These are phyloP conservation scores for Fulica atra DNA, from an alignment of 2,113 vertebrate genomes.

Conservation along the genomic window DNA sequence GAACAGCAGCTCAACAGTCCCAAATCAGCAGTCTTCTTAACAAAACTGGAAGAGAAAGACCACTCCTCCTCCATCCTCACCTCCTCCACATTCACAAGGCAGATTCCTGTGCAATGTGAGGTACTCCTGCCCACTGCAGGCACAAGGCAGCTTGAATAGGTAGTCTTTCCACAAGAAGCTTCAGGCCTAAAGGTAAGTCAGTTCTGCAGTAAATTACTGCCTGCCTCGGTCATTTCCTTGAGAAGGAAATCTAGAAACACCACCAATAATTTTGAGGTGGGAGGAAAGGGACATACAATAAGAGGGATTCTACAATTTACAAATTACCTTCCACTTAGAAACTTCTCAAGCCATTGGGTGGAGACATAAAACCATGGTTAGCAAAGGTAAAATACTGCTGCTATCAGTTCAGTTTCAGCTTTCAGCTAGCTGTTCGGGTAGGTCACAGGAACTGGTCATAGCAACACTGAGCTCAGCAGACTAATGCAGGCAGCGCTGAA, in stretches of 20 bases:
- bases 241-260: neutral
- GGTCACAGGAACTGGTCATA: rapidly evolving
- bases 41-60: neutral
- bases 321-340: neutral
- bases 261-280: neutral
- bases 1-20: neutral
- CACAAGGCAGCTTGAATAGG: neutral
- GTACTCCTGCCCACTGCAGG: neutral
- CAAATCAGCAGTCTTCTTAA: neutral
- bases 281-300: neutral
- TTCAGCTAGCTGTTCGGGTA: neutral
- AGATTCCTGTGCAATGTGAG: neutral
- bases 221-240: neutral
- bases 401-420: neutral
- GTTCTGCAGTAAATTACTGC: neutral
- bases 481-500: neutral
- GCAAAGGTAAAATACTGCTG: neutral
- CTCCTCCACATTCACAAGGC: neutral
- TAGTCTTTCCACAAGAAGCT: neutral
- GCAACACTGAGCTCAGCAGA: neutral
- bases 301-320: neutral
- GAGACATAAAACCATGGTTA: neutral
- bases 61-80: neutral
- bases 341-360: neutral
- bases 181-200: neutral